Evolutionary conservation across 1,140 invertebrate species (phyloP), one percentile per base, ranked within the genome.

Genomic region (Rhopalosiphum maidis): DNA sequence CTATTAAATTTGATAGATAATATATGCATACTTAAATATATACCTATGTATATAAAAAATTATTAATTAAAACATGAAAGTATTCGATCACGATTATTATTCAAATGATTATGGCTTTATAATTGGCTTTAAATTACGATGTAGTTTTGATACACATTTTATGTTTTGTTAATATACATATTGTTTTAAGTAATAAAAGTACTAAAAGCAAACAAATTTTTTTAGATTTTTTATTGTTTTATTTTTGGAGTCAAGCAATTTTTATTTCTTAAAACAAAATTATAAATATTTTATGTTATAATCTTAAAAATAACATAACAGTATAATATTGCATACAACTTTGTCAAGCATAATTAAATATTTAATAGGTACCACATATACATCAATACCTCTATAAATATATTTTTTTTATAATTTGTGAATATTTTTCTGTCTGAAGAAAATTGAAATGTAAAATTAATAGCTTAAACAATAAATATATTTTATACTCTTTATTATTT

Each of bases 31-130:
- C 15, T 9, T 54, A 22, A 25, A 22, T 88, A 51, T 37, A 88
- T 54, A 82, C 77, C n/a, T 82, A 87, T 87, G 48, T 48, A n/a
- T 15, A 4, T 35, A n/a, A 87, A 48, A 48, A 87, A 48, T 18
- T 6, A 48, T n/a, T 87, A 87, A 35, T n/a, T 30, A 87, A n/a
- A 87, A 87, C 41, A 87, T 87, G 46, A 30, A 87, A 87, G 46
- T 87, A n/a, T 87, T 87, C 9, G 46, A 87, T 87, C 60, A 15
- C 30, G 5, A 35, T n/a, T 77, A 77, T 21, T 77, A 77, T 77
- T 77, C 30, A 77, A 77, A 35, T 77, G n/a, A 18, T 30, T 77
- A 77, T 77, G 60, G 60, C 15, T 35, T 77, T 18, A 77, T 85
- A 85, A 43, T 85, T 85, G 83, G 23, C 41, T 85, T 35, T 15